phyloP scores from a whole-genome alignment of 2,888 invertebrate genomes.

The Ophraella communa region DNA sequence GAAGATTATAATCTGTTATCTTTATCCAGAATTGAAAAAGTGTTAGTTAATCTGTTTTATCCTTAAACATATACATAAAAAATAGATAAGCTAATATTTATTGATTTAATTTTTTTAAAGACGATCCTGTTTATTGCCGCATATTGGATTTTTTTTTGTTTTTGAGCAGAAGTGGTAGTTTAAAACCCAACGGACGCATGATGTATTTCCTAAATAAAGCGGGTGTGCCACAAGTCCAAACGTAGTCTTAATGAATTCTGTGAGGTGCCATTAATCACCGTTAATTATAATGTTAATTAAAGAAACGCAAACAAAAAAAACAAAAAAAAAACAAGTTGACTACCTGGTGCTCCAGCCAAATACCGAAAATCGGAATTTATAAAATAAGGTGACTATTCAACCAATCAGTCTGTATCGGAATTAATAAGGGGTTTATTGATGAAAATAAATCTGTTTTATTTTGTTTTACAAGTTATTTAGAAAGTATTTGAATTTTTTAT shows the following conservation, averaged over 20 bases:
- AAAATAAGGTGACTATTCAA: neutral
- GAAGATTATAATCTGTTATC: no score
- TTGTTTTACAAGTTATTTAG: no score
- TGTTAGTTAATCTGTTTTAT: no score
- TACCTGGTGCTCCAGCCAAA: neutral
- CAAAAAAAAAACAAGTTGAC: conserved; percentile 7
- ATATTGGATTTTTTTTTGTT: neutral
- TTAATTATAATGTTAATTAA: conserved; percentile 53
- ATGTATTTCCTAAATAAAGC: neutral
- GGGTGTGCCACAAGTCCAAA: neutral
- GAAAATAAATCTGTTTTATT: no score
- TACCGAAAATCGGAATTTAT: neutral
- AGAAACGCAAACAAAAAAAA: conserved; percentile 35
- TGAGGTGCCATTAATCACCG: conserved; percentile 50
- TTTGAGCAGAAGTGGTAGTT: neutral
- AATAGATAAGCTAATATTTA: no score
- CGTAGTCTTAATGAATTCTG: conserved; percentile 38
- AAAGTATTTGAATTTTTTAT: no score
- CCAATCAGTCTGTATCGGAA: neutral
- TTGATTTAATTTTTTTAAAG: no score
- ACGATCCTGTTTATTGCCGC: neutral
- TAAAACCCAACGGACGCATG: neutral
- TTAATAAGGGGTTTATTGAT: no score
- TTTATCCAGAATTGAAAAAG: no score
- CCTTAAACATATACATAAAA: no score